Conservation (phyloP, 2,888 invertebrate species). For the Cryptocheilus praepositus region DNA sequence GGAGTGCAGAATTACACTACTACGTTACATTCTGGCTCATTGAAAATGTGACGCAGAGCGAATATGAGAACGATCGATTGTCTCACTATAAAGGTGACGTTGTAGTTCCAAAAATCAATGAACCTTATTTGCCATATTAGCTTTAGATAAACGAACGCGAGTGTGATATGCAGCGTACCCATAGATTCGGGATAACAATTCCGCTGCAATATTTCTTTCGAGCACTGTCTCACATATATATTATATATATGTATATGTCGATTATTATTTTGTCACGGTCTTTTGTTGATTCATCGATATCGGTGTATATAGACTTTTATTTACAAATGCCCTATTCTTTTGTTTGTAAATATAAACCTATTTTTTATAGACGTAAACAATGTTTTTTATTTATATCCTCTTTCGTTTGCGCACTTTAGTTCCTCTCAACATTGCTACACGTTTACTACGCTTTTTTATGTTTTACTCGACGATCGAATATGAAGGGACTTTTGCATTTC, state of each 20-base stretch:
- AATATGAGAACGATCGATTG: too few relatives aligned
- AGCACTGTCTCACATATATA: slow-evolving; percentile 1
- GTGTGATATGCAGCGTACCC: slow-evolving; percentile 11
- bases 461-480: not conserved
- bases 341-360: slow-evolving; percentile 58
- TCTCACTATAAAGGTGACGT: too few relatives aligned
- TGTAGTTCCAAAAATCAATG: too few relatives aligned
- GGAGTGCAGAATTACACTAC: too few relatives aligned
- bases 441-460: not conserved
- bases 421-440: too few relatives aligned
- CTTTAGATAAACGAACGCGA: slow-evolving; percentile 21
- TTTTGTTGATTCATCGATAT: not conserved
- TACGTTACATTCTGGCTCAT: too few relatives aligned
- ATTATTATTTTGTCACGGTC: too few relatives aligned
- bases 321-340: slow-evolving; percentile 18
- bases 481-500: too few relatives aligned
- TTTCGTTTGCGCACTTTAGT: not conserved
- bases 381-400: slow-evolving; percentile 49
- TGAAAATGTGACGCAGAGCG: too few relatives aligned
- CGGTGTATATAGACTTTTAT: slow-evolving; percentile 19
- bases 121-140: slow-evolving; percentile 28
- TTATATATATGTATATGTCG: too few relatives aligned
- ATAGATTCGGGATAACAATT: slow-evolving; percentile 17
- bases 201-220: too few relatives aligned
- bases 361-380: slow-evolving; percentile 49